A percentile compares a stretch with the other conserved stretches of the same genome.
Evolutionary conservation across 92 coral and sea anemone species (phyloP).

Genomic region (Epizoanthus ramosus): DNA sequence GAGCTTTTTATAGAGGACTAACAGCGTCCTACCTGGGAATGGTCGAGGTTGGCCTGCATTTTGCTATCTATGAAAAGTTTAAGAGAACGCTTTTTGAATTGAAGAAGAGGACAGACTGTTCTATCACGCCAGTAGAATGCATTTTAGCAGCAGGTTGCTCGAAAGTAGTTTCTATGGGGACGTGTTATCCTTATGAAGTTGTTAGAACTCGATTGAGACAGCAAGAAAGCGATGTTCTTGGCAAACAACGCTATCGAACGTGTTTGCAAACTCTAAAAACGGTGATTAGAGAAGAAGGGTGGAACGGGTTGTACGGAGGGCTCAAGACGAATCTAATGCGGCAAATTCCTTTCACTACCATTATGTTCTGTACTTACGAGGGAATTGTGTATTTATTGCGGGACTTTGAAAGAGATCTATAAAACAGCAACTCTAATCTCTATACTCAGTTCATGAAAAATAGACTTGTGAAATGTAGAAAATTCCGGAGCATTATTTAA

Average conservation of each 20-base stretch:
- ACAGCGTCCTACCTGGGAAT: slow-evolving; percentile 58
- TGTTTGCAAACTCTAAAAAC: slow-evolving; percentile 39
- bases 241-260: slow-evolving; percentile 46
- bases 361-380: slow-evolving; percentile 55
- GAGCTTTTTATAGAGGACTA: slow-evolving; percentile 48
- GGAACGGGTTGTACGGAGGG: slow-evolving; percentile 59
- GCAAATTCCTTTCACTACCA: slow-evolving; percentile 54
- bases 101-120: slow-evolving; percentile 7
- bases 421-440: not conserved
- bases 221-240: slow-evolving; percentile 48
- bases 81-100: slow-evolving; percentile 35
- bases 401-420: not conserved
- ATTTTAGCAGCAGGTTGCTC: slow-evolving; percentile 25
- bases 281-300: slow-evolving; percentile 49
- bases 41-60: slow-evolving; percentile 45
- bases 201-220: slow-evolving; percentile 54
- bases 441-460: not conserved
- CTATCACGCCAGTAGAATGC: slow-evolving; percentile 26
- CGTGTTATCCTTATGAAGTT: slow-evolving; percentile 59
- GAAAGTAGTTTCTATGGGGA: slow-evolving; percentile 38
- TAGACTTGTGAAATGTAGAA: not conserved
- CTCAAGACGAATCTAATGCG: slow-evolving; percentile 51
- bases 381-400: slow-evolving; percentile 44
- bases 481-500: no score
- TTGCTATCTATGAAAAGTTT: slow-evolving; percentile 45